Percentiles rank a stretch among this genome's conserved stretches.
These are phyloP conservation scores for Drosophila ironensis DNA, from an alignment of 1,140 invertebrate species.

Conservation along the genomic window DNA sequence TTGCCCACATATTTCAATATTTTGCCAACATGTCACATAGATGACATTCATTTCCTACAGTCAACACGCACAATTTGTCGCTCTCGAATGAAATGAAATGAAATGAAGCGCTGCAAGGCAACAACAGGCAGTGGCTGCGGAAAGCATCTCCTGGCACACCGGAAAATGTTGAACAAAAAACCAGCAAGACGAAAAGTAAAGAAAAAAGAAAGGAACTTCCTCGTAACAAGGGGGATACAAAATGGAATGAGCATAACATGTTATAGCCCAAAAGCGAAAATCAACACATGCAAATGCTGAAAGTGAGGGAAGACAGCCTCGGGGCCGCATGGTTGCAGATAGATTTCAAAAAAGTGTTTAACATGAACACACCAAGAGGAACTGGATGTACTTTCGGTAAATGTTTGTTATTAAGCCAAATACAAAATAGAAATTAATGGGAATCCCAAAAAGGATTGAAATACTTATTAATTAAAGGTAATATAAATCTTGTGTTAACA, in stretches of 20 bases:
- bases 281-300: constrained; percentile 54
- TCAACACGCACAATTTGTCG: constrained; percentile 79
- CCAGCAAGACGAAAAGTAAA: constrained; percentile 19
- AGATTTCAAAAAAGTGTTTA: constrained; percentile 31
- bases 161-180: constrained; percentile 52
- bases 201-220: not conserved
- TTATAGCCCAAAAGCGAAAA: constrained; percentile 54
- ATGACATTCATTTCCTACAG: constrained; percentile 76
- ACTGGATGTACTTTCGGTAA: not conserved
- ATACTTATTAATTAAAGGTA: too few species aligned
- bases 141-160: constrained; percentile 24
- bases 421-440: too few species aligned
- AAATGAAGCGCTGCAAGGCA: constrained; percentile 60
- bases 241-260: constrained; percentile 41
- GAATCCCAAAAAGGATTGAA: too few species aligned
- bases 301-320: constrained; percentile 26
- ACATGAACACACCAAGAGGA: not conserved
- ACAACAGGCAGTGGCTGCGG: constrained; percentile 15
- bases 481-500: too few species aligned
- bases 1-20: constrained; percentile 66
- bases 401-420: too few species aligned
- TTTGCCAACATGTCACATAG: constrained; percentile 73
- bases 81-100: constrained; percentile 72
- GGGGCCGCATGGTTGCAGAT: constrained; percentile 43
- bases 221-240: constrained; percentile 2